Evolutionary conservation across 2,113 vertebrate genomes (phyloP).

Genomic region (Spea bombifrons): DNA sequence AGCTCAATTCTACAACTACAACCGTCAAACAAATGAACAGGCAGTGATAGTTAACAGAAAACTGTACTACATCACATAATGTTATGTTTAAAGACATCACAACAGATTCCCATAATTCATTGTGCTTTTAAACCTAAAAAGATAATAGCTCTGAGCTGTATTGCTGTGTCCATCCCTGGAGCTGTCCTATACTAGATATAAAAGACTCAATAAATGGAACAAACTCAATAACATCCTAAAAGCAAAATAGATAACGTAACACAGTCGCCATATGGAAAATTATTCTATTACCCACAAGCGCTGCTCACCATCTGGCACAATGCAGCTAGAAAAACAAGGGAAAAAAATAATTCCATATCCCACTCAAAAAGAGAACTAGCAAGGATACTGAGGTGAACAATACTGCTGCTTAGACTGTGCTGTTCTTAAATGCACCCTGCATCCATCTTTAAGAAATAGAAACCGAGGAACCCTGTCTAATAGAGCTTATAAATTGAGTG

Average conservation of each 20-base stretch:
- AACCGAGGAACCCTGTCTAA: not conserved
- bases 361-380: slow-evolving; percentile 31
- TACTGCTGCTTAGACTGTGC: slow-evolving; percentile 5
- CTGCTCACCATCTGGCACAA: slow-evolving; percentile 44
- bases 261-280: slow-evolving; percentile 45
- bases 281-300: slow-evolving; percentile 48
- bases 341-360: slow-evolving; percentile 39
- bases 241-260: slow-evolving; percentile 48
- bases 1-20: not conserved
- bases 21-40: not conserved
- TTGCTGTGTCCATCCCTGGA: slow-evolving; percentile 17
- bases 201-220: slow-evolving; percentile 43
- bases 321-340: slow-evolving; percentile 42
- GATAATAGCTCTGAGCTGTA: not conserved
- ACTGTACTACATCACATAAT: not conserved
- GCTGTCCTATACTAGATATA: slow-evolving; percentile 21
- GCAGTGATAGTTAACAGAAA: not conserved
- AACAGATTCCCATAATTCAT: not conserved
- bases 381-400: slow-evolving; percentile 25
- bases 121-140: not conserved
- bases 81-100: slow-evolving; percentile 1
- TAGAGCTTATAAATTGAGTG: too few relatives aligned
- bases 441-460: not conserved
- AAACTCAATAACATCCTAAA: slow-evolving; percentile 45
- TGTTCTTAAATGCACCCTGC: not conserved